These are phyloP conservation scores for Mesoclemmys tuberculata DNA, from an alignment of 2,113 vertebrate genomes.

Conservation along the genomic window DNA sequence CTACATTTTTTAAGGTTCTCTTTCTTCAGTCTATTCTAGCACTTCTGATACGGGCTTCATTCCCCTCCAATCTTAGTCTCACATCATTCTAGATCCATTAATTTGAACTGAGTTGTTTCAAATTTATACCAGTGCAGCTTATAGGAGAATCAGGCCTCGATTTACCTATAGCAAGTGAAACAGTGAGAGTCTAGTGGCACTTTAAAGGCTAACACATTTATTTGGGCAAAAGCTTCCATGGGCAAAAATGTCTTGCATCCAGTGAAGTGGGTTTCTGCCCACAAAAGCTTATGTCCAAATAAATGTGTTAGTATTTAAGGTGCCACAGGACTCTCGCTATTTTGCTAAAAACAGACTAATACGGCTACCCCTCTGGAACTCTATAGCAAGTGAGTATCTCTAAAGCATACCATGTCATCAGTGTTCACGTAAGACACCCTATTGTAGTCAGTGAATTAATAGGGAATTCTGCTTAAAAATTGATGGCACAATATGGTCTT, in stretches of 20 bases:
- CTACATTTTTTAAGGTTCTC: too few species aligned
- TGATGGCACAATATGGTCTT: background rate
- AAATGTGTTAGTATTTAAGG: too few species aligned
- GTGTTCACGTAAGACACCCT: background rate
- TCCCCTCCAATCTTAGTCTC: background rate
- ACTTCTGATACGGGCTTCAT: background rate
- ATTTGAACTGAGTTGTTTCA: background rate
- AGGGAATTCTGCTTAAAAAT: background rate
- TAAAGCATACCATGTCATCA: background rate
- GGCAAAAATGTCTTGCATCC: too few species aligned
- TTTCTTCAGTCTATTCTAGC: background rate
- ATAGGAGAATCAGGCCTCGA: background rate
- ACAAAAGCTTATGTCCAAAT: too few species aligned
- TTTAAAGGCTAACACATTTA: too few species aligned
- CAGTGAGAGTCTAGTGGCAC: too few species aligned
- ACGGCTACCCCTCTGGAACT: too few species aligned
- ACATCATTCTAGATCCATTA: background rate
- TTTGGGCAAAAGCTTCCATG: too few species aligned
- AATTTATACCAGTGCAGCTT: background rate
- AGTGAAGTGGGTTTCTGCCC: too few species aligned
- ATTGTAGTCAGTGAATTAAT: fast-evolving
- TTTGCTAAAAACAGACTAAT: too few species aligned
- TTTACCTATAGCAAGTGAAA: background rate
- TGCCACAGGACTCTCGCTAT: too few species aligned
- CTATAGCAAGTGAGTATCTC: background rate